Conservation (phyloP, 2,888 invertebrate species). For the Polydrusus tereticollis region DNA sequence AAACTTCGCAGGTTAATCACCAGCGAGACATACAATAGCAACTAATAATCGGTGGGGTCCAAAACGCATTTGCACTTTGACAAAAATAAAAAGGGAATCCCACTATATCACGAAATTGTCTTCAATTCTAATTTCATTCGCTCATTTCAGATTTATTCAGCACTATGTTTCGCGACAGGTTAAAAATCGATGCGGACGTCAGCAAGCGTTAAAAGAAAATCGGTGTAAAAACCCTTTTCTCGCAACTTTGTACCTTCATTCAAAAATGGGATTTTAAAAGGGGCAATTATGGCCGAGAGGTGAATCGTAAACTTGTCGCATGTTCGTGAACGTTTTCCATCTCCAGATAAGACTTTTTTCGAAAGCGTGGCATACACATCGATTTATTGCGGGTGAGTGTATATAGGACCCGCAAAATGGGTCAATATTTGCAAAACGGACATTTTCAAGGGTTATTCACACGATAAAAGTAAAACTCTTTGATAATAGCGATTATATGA, state of each 20-base stretch:
- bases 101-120: too few species aligned
- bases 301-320: not conserved
- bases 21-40: too few species aligned
- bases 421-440: not conserved
- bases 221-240: not conserved
- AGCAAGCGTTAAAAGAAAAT: not conserved
- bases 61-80: too few species aligned
- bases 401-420: not conserved
- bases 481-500: not conserved
- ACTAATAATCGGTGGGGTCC: too few species aligned
- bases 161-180: too few species aligned
- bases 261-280: not conserved
- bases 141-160: too few species aligned
- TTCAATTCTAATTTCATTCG: too few species aligned
- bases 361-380: slow-evolving; percentile 1
- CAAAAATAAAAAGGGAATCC: too few species aligned
- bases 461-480: too few species aligned
- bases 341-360: slow-evolving; percentile 1
- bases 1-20: too few species aligned
- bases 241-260: not conserved
- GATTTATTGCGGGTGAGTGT: not conserved
- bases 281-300: not conserved
- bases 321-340: not conserved
- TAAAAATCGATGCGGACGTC: slow-evolving; percentile 1
- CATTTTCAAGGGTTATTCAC: not conserved